Evolutionary conservation across 2,113 vertebrate species (phyloP).

Genomic region (Sinocyclocheilus anshuiensis): DNA sequence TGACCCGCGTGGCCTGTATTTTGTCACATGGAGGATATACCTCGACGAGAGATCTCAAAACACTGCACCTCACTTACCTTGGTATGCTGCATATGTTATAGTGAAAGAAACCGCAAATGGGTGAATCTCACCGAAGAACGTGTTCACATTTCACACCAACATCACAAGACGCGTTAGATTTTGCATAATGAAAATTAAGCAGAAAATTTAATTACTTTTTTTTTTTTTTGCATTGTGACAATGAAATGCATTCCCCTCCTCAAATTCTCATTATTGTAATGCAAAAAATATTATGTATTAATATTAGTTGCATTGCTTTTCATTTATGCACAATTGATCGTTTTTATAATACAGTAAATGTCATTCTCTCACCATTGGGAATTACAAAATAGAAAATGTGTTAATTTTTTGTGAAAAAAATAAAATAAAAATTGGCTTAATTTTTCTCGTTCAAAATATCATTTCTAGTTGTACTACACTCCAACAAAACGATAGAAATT

Average conservation of each 20-base stretch:
- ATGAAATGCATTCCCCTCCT: not conserved
- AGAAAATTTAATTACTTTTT: no score
- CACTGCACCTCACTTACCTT: slow-evolving; percentile 92
- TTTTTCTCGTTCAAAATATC: not conserved
- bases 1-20: slow-evolving; percentile 47
- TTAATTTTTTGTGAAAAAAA: no score
- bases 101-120: slow-evolving; percentile 81
- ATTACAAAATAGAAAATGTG: not conserved
- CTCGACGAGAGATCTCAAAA: slow-evolving; percentile 78
- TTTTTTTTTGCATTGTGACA: not conserved
- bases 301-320: not conserved
- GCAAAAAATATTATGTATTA: not conserved
- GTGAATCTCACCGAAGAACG: not conserved
- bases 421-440: not conserved
- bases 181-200: not conserved
- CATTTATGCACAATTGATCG: not conserved
- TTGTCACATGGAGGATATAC: slow-evolving; percentile 75
- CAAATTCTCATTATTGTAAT: no score
- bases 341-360: not conserved
- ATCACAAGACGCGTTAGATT: not conserved
- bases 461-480: not conserved
- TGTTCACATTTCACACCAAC: not conserved
- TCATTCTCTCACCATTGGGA: not conserved
- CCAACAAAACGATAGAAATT: not conserved
- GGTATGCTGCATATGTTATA: slow-evolving; percentile 88